Evolutionary conservation across 2,797 vertebrate genomes (phyloP).

Genomic region (Pyrocephalus nanus): DNA sequence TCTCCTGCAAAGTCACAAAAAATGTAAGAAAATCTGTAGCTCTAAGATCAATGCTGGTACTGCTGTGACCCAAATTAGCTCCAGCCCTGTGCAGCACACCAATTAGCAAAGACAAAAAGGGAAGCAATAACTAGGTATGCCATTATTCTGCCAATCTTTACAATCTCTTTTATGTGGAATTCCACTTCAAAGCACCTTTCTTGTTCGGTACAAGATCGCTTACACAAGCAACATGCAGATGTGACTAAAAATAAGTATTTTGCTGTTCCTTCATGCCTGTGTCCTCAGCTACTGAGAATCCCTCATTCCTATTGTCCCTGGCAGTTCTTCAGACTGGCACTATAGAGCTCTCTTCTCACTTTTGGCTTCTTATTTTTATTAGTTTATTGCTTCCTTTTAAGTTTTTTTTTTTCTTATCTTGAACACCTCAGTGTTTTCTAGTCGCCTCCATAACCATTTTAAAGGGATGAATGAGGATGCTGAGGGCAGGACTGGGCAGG

Average conservation of each 20-base stretch:
- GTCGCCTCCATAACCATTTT: neutral
- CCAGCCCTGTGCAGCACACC: neutral
- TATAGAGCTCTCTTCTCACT: neutral
- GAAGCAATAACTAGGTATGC: neutral
- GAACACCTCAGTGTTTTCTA: neutral
- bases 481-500: neutral
- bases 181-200: slow-evolving; percentile 17
- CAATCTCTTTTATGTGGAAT: neutral
- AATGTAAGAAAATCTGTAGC: neutral
- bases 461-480: neutral
- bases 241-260: slow-evolving; percentile 16
- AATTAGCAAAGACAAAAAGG: slow-evolving; percentile 26
- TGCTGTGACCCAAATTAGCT: neutral
- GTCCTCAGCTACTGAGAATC: neutral
- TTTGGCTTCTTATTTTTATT: neutral
- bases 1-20: neutral
- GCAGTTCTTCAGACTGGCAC: neutral
- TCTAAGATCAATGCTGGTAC: neutral
- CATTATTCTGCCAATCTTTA: slow-evolving; percentile 22
- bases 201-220: slow-evolving; percentile 12
- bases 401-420: neutral
- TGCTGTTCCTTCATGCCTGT: neutral
- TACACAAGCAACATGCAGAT: slow-evolving; percentile 8
- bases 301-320: neutral
- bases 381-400: neutral